These are phyloP conservation scores for Chymomyza caudatula DNA, from an alignment of 2,888 invertebrate genomes.

Conservation along the genomic window DNA sequence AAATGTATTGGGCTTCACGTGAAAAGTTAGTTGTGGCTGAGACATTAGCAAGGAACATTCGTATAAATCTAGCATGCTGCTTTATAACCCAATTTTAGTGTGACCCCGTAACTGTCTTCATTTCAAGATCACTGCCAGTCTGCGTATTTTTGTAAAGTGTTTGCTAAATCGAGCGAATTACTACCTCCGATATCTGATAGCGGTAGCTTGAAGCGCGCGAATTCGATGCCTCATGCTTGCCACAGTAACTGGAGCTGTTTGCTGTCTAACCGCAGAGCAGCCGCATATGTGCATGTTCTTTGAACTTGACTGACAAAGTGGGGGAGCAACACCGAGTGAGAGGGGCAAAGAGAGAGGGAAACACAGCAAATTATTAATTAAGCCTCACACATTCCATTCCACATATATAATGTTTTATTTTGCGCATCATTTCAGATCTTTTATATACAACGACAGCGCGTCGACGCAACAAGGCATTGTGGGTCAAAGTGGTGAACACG, in stretches of 20 bases:
- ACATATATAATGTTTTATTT: constrained; percentile 14
- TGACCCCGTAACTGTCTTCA: too few species aligned
- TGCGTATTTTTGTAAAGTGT: too few species aligned
- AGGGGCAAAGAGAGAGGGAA: not conserved
- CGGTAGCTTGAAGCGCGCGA: not conserved
- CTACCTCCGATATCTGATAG: not conserved
- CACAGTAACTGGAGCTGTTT: not conserved
- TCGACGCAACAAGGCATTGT: constrained; percentile 17
- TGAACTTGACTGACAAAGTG: not conserved
- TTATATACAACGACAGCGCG: constrained; percentile 61
- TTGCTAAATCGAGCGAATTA: not conserved
- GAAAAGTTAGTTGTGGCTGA: too few species aligned
- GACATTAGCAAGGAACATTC: too few species aligned
- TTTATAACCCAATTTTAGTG: too few species aligned
- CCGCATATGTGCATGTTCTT: constrained; percentile 1
- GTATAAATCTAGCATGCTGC: too few species aligned
- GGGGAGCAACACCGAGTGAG: not conserved
- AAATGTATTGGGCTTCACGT: too few species aligned
- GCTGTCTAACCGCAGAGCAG: constrained; percentile 1
- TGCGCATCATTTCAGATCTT: constrained; percentile 65
- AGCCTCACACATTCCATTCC: constrained; percentile 35
- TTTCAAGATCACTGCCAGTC: too few species aligned
- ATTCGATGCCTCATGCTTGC: not conserved
- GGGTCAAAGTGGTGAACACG: constrained; percentile 30
- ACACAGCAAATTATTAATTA: constrained; percentile 23